Evolutionary conservation across 2,113 vertebrate genomes (phyloP).

Genomic region (Lonchura striata): DNA sequence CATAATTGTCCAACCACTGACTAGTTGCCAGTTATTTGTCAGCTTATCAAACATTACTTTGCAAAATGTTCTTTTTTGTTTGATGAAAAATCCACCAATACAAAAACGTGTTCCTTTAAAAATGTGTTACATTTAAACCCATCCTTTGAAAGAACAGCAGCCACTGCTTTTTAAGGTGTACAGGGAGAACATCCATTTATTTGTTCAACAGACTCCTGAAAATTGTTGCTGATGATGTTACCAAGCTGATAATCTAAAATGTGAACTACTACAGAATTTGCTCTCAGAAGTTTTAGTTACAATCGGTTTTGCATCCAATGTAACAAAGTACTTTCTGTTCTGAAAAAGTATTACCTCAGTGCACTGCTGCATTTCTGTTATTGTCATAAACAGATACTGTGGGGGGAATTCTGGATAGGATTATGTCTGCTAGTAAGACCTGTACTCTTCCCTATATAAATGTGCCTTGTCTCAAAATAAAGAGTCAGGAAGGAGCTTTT

Average conservation of each 20-base stretch:
- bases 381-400: not conserved
- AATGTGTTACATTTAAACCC: slow-evolving; percentile 49
- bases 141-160: not conserved
- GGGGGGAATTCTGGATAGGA: slow-evolving; percentile 12
- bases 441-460: not conserved
- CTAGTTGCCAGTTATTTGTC: not conserved
- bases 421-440: not conserved
- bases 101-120: slow-evolving; percentile 30
- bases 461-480: slow-evolving; percentile 12
- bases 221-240: slow-evolving; percentile 43
- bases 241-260: not conserved
- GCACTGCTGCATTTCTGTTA: slow-evolving; percentile 4
- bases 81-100: slow-evolving; percentile 12
- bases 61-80: not conserved
- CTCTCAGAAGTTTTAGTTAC: not conserved
- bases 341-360: not conserved
- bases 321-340: not conserved
- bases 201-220: slow-evolving; percentile 56
- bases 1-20: not conserved
- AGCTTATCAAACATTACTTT: not conserved
- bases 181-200: slow-evolving; percentile 46
- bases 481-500: slow-evolving; percentile 46
- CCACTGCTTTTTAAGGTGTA: not conserved
- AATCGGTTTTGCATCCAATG: not conserved
- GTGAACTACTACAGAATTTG: not conserved